Conservation (phyloP, 2,113 vertebrate species). For the Seriola rivoliana region DNA sequence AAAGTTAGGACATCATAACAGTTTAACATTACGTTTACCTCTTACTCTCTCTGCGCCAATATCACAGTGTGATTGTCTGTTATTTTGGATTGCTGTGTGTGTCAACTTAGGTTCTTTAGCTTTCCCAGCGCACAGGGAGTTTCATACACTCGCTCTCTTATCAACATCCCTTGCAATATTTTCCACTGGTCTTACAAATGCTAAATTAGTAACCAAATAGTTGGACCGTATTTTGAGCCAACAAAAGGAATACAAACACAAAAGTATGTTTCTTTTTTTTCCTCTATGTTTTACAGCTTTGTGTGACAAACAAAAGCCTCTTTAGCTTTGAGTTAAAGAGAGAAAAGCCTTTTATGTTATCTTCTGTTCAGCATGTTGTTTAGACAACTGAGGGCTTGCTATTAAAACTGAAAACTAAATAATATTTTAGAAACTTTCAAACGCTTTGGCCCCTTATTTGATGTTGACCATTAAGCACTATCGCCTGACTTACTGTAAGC, state of each 20-base stretch:
- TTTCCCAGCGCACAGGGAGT: not conserved
- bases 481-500: conserved; percentile 25
- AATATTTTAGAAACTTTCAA: conserved; percentile 16
- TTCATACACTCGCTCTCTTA: conserved; percentile 21
- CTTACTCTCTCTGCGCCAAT: not conserved
- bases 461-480: not conserved
- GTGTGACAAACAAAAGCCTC: not conserved
- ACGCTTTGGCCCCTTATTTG: not conserved
- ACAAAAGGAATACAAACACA: not conserved
- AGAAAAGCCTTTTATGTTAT: conserved; percentile 23
- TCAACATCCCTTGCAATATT: conserved; percentile 28
- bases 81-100: conserved; percentile 54
- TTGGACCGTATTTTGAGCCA: conserved; percentile 7
- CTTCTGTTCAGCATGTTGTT: conserved; percentile 15
- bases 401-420: conserved; percentile 24
- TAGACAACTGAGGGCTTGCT: not conserved
- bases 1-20: not conserved
- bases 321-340: conserved; percentile 17
- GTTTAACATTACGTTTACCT: conserved; percentile 1
- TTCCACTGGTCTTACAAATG: conserved; percentile 18
- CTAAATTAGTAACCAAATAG: conserved; percentile 30
- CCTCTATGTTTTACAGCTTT: not conserved
- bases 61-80: conserved; percentile 36
- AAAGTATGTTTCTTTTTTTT: not conserved
- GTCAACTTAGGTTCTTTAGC: conserved; percentile 36